Base-by-base conservation (phyloP, 2,113 vertebrate species). In the Ciconia stormi region DNA sequence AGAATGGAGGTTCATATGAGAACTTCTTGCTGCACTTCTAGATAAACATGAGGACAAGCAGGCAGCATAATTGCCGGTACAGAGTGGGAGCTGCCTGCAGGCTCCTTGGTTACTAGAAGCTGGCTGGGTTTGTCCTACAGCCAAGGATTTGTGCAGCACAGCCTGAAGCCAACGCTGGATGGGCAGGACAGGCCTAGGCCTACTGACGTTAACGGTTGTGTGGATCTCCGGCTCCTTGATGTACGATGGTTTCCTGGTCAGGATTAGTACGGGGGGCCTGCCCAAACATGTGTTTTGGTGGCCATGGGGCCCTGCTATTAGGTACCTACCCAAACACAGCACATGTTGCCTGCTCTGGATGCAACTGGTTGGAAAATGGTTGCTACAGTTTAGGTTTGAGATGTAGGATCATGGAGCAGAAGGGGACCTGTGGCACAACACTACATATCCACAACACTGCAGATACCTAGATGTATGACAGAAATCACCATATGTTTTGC, bases 1-100 rank as follows among this genome's bases (percentile, higher is more conserved):
- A 49, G 52, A 69, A 59, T 22, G n/a, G 8, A 71, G 25, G 13
- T 20, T 95, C 26, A 32, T 13, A 5, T 53, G 52, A 69, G 53
- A 65, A 63, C n/a, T 71, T 77, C 27, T 46, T 66, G 40, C 34
- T 66, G n/a, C 14, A 26, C 23, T 12, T 53, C 12, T 5, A 30
- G 38, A 8, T 55, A 32, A 50, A 49, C 25, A 18, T 0, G 16
- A 72, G 62, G 53, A 29, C 16, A 42, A 10, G n/a, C 20, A 27
- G 44, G 27, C 18, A 27, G 12, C 2, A 2, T 42, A 18, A 55
- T 59, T 3, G 1, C 50, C 2, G 2, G 25, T 52, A 7, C 0
- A 0, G 72, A 52, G 18, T 50, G 23, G 23, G 73, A 90, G 23
- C 34, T 77, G 40, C 46, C 10, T 52, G 59, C 42, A 29, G 86